phyloP scores from a whole-genome alignment of 2,113 vertebrate genomes.

The Rissa tridactyla region DNA sequence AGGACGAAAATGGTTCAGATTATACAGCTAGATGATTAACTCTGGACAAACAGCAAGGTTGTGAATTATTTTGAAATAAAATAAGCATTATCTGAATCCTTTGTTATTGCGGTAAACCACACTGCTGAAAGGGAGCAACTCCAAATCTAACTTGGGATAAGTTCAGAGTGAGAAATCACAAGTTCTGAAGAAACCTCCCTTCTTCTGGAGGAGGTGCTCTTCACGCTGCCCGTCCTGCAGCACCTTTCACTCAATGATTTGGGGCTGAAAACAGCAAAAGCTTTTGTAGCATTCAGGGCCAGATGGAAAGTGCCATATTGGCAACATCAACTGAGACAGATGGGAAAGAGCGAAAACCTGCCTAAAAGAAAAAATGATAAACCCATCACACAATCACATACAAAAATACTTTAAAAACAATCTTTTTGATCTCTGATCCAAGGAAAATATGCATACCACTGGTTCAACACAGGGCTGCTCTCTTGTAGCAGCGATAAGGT shows the following conservation, averaged over 20 bases:
- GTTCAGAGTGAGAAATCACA: slow-evolving; percentile 46
- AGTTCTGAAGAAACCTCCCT: not conserved
- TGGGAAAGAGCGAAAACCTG: slow-evolving; percentile 62
- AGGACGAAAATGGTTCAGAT: not conserved
- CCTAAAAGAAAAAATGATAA: slow-evolving; percentile 47
- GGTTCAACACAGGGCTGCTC: not conserved
- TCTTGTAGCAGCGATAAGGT: not conserved
- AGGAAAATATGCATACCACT: not conserved
- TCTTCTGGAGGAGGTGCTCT: slow-evolving; percentile 47
- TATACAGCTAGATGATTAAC: not conserved
- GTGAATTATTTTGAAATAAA: not conserved
- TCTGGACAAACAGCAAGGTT: not conserved
- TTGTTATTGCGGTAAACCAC: not conserved
- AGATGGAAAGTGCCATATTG: slow-evolving; percentile 68
- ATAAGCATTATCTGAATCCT: not conserved
- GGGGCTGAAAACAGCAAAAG: slow-evolving; percentile 63
- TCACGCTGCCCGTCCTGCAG: slow-evolving; percentile 50
- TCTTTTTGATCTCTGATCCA: slow-evolving; percentile 56
- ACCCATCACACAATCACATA: slow-evolving; percentile 42
- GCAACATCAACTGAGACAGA: slow-evolving; percentile 61
- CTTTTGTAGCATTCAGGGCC: slow-evolving; percentile 49
- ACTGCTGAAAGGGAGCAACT: not conserved
- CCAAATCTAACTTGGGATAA: slow-evolving; percentile 12
- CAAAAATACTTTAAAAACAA: slow-evolving; percentile 56
- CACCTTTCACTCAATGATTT: slow-evolving; percentile 27